Conservation (phyloP, 2,888 invertebrate genomes). For the Reticulitermes lucifugus region DNA sequence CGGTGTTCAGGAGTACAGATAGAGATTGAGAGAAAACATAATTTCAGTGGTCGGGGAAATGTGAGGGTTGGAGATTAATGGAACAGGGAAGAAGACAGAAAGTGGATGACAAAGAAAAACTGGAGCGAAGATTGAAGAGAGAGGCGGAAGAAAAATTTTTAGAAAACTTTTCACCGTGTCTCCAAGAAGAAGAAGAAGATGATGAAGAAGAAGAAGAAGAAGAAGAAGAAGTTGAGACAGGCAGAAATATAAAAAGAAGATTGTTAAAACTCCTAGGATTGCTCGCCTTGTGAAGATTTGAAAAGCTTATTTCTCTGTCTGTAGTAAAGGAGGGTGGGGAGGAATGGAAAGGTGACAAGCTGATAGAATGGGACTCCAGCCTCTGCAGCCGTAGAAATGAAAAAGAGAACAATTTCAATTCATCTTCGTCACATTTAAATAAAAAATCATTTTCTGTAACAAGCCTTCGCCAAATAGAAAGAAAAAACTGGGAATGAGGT, state of each 20-base stretch:
- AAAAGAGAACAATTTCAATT: constrained; percentile 47
- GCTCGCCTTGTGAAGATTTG: constrained; percentile 12
- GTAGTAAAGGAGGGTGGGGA: constrained; percentile 2
- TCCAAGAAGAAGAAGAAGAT: not conserved
- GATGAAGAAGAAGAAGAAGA: not conserved
- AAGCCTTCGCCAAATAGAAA: not conserved
- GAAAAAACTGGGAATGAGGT: too few relatives aligned
- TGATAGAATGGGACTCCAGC: constrained; percentile 15
- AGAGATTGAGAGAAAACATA: constrained; percentile 36
- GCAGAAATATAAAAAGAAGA: not conserved
- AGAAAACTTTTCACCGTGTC: constrained; percentile 17
- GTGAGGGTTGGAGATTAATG: constrained; percentile 44
- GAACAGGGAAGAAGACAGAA: constrained; percentile 25
- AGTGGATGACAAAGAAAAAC: not conserved
- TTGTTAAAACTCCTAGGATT: too few relatives aligned
- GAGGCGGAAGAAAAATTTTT: not conserved
- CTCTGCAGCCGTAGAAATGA: constrained; percentile 11
- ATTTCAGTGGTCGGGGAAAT: constrained; percentile 26
- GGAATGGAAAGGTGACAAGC: constrained; percentile 29
- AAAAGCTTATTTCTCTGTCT: constrained; percentile 36
- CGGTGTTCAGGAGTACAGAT: constrained; percentile 9
- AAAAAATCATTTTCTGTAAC: constrained; percentile 35
- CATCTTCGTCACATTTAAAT: constrained; percentile 48
- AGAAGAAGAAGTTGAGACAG: constrained; percentile 5
- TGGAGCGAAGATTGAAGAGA: not conserved